Base-by-base conservation (phyloP, 2,888 invertebrate species). In the Leucophenga maculata region DNA sequence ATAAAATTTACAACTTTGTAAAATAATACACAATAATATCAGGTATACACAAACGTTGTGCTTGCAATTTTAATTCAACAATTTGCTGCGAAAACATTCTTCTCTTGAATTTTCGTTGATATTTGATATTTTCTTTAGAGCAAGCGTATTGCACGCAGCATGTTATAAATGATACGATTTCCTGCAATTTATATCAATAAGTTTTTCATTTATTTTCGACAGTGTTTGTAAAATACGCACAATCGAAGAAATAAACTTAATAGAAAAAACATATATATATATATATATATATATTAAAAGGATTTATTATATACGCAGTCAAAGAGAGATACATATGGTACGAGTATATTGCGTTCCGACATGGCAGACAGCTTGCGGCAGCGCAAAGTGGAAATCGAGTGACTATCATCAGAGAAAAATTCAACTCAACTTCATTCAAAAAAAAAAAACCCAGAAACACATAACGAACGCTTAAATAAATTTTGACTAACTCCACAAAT, bases 131-230 rank as follows among this genome's bases (percentile, higher is more conserved):
- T 55, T 55, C 52, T 39, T 1, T 39, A 8, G 3, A 39, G 11
- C 3, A 39, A 3, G 16, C 50, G 16, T 16, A 50, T 4, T 3
- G 4, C 26, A 55, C 31, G n/a, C 14, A 20, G 46, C 22, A 20
- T 22, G 16, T 18, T 60, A 70, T 64, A 70, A 62, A 64, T 55
- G 50, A 60, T 64, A 9, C 67, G 20, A 18, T 54, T 16, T 60
- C n/a, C 39, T 32, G 60, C 48, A 66, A 70, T 70, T 67, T 69
- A 65, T 69, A 69, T 69, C 69, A 65, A 69, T 69, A 69, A 50
- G 48, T 50, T 65, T 59, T 52, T 50, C 59, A 57, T 67, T 32
- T 62, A 50, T 62, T 46, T 67, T 57, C 8, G 22, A 8, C 22
- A 31, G n/a, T 26, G 57, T 8, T 22, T 57, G 57, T 57, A 54